Base-by-base conservation (phyloP, 2,888 invertebrate species). In the Acleris holmiana region DNA sequence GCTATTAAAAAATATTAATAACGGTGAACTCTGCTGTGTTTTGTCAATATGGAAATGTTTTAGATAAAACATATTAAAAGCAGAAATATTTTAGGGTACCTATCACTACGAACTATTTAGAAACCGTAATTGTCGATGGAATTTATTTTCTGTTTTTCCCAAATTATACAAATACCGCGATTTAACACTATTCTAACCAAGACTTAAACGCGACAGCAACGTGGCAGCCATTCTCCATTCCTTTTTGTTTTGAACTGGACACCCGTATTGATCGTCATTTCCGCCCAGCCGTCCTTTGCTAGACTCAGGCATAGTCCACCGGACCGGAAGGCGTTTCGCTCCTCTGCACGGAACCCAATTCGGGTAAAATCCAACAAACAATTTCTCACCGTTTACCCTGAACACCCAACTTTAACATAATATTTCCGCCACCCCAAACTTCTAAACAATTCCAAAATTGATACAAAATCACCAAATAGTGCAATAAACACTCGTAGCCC, bases 251-350 rank as follows among this genome's bases (percentile, higher is more conserved):
- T 40, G 19, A 48, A 54, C 47, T 19, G 41, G 40, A 19, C 23
- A 48, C 23, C 25, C 48, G 58, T 47, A 64, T 64, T 53, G 63
- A 64, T 64, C 64, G 48, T 48, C 53, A 48, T 64, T 53, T 64
- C 40, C 63, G 40, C 40, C 51, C 29, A 29, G 40, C 58, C 64
- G 48, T 64, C 58, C 53, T 54, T 58, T 21, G 23, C 41, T 21
- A 58, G 40, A 41, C 23, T 23, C 23, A 19, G 29, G 40, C 25
- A 53, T 48, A 64, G 64, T 53, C 64, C 64, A 64, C 17, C 64
- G 58, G 53, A 8, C 53, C 53, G 64, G 64, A 64, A 64, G 58
- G 53, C 41, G 51, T 47, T 41, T 25, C 56, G 56, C 62, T 47
- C 47, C 29, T 19, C 46, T 35, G 50, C 18, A 35, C 49, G 19